phyloP scores from a whole-genome alignment of 2,113 vertebrate genomes.

The Bos javanicus region DNA sequence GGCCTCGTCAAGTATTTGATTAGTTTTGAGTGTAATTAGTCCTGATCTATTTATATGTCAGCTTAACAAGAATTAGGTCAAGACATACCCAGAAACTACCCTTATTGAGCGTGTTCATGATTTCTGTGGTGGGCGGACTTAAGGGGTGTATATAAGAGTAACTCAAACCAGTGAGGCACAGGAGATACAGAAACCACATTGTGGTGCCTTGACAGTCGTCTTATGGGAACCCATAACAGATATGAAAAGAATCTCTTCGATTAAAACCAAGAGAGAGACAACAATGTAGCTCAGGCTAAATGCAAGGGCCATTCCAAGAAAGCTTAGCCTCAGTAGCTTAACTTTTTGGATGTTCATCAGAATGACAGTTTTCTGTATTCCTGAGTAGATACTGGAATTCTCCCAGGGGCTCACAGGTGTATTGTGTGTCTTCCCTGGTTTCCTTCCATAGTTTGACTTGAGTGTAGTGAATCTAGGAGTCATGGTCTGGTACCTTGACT shows the following conservation, averaged over 20 bases:
- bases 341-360: background rate
- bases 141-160: background rate
- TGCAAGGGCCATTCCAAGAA: background rate
- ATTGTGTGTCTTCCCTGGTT: background rate
- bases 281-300: background rate
- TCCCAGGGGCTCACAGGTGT: background rate
- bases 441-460: background rate
- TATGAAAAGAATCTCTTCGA: background rate
- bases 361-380: background rate
- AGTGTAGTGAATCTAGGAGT: background rate
- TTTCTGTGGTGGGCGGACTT: fast-evolving
- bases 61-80: background rate
- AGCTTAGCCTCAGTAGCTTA: background rate
- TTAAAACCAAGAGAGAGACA: background rate
- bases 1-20: background rate
- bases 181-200: background rate
- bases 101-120: background rate
- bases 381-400: background rate
- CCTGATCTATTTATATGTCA: background rate
- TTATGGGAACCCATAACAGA: background rate
- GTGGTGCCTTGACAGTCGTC: background rate
- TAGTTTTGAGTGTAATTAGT: background rate
- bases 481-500: background rate
- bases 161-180: background rate
- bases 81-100: background rate